Base-by-base conservation (phyloP, 2,888 invertebrate genomes). In the Anagyrus pseudococci region DNA sequence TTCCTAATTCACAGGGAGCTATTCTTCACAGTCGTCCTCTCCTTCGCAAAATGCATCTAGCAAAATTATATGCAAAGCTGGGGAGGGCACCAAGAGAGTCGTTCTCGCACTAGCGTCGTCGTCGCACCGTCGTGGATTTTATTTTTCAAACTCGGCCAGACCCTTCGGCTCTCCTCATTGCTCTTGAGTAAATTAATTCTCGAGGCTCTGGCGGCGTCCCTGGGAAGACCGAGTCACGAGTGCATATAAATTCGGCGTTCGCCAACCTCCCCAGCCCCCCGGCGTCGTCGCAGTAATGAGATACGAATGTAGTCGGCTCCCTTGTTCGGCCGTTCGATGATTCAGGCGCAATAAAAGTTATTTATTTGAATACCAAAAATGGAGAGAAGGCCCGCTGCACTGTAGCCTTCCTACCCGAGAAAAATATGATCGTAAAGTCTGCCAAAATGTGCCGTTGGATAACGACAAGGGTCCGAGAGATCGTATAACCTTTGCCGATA, bases 341-440 rank as follows among this genome's bases (percentile, higher is more conserved):
- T 58, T 58, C 53, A 48, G 29, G 52, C 53, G 43, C 33, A 47
- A 53, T 62, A 62, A 62, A 62, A 52, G 47, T 56, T 56, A 62
- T 62, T 62, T 62, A 57, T 56, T 41, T 13, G 47, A 37, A 56
- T 55, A 37, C 44, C 49, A 15, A 44, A 43, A 29, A 10, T 4
- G 29, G 10, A 4, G 29, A 29, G 10, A 29, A 10, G 29, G 10
- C 29, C 10, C 29, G 29, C 10, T 29, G 29, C 4, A 7, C 10
- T 10, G 29, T 4, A 29, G 29, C 29, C n/a, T n/a, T n/a, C n/a
- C n/a, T n/a, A n/a, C n/a, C 2, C 6, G 17, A 23, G 22, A 33
- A 47, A n/a, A 37, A 56, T 22, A 26, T n/a, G n/a, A 1, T 10
- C 22, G 37, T 56, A 56, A 46, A 56, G n/a, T 33, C 37, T 33